Evolutionary conservation across 1,140 invertebrate species (phyloP).

Genomic region (Cotesia typhae): DNA sequence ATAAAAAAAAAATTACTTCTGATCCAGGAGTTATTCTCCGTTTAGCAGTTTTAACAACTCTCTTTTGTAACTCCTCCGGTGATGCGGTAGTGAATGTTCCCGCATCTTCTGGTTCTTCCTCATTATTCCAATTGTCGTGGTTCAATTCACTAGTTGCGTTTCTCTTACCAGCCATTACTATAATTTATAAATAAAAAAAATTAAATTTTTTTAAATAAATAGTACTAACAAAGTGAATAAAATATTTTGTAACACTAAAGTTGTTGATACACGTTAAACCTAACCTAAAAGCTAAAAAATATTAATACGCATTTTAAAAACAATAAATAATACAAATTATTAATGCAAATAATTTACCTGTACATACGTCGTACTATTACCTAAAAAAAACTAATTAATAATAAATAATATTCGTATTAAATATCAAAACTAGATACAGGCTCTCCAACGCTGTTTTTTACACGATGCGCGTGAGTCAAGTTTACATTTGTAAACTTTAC

Average conservation of each 20-base stretch:
- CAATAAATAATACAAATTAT: too few species aligned
- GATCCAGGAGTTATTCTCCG: constrained; percentile 64
- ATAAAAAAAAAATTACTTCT: constrained; percentile 39
- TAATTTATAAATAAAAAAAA: neutral
- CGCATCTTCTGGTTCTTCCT: constrained; percentile 81
- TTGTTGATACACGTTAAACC: too few species aligned
- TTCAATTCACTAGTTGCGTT: constrained; percentile 80
- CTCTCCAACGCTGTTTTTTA: neutral
- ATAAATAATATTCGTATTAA: too few species aligned
- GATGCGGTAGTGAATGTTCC: constrained; percentile 77
- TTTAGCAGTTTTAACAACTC: constrained; percentile 82
- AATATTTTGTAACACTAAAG: too few species aligned
- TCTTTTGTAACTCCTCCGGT: constrained; percentile 75
- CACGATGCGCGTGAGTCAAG: constrained; percentile 4
- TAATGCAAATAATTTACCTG: too few species aligned
- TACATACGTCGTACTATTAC: too few species aligned
- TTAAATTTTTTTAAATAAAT: neutral
- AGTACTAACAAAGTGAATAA: too few species aligned
- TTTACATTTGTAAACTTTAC: neutral
- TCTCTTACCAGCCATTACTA: constrained; percentile 79
- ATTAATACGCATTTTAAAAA: too few species aligned
- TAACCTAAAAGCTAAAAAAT: too few species aligned
- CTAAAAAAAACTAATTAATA: too few species aligned
- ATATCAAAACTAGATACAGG: too few species aligned
- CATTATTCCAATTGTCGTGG: constrained; percentile 90